Evolutionary conservation across 2,113 vertebrate genomes (phyloP), one percentile per base, ranked within the genome.

Genomic region (Eptesicus fuscus): DNA sequence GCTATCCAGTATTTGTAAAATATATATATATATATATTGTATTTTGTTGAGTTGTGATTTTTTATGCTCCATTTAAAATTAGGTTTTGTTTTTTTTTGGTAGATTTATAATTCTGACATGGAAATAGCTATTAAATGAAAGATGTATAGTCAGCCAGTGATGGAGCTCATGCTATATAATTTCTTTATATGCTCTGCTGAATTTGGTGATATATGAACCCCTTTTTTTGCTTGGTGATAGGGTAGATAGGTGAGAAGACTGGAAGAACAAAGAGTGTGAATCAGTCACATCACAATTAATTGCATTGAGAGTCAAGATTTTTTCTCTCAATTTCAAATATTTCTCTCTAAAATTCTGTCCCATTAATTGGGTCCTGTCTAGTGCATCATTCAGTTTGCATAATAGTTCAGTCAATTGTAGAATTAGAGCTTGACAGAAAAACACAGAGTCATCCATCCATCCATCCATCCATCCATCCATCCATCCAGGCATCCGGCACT

Each of bases 21-120:
- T n/a, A n/a, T n/a, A n/a, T n/a, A n/a, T n/a, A n/a, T n/a, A n/a
- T n/a, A n/a, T n/a, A n/a, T n/a, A n/a, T n/a, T 20, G 5, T 53
- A 83, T 91, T 95, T 89, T 94, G 74, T 65, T 87, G 74, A 85
- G 44, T 42, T 89, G 69, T 77, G 86, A 93, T 96, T 96, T 94
- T 82, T 76, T 77, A n/a, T 14, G 40, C 28, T 53, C 11, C 56
- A 74, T 80, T 95, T 94, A 89, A 97, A 94, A 95, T 91, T 32
- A 95, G 51, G 67, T 56, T 9, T 71, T 83, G 16, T 22, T 35
- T 44, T 44, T 51, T 20, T 37, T 44, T 35, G 30, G 69, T 83
- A 70, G 9, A 11, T 85, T 95, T 63, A 63, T 77, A 90, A 49
- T 51, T 96, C 87, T 93, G 91, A 83, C 69, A 83, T 47, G 30